These are phyloP conservation scores for Chondrilla cf. caribensis DNA, from an alignment of 37 sponge, comb jelly and placozoan species.

Conservation along the genomic window DNA sequence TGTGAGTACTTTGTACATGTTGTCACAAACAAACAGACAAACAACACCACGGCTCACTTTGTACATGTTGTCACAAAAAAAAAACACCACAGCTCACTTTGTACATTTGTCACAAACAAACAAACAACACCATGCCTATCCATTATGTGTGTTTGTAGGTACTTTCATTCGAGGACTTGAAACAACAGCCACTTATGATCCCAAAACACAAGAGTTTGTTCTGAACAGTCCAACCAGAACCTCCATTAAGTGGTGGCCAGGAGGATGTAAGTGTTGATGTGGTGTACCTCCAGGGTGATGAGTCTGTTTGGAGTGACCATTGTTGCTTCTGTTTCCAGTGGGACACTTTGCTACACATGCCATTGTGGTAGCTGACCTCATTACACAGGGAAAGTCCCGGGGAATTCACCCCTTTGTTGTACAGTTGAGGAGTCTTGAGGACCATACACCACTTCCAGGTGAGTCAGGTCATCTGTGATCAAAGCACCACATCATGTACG, in stretches of 20 bases:
- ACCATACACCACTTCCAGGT: constrained; percentile 90
- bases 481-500: too few species aligned
- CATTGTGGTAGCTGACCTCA: constrained; percentile 73
- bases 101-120: too few species aligned
- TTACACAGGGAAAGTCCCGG: constrained; percentile 67
- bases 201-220: constrained; percentile 71
- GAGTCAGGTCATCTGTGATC: not conserved
- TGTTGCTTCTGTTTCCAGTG: constrained; percentile 7
- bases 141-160: constrained; percentile 30
- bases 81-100: too few species aligned
- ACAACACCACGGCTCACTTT: too few species aligned
- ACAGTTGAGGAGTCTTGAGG: constrained; percentile 79
- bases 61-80: too few species aligned
- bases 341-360: constrained; percentile 84
- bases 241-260: constrained; percentile 94
- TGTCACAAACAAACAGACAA: too few species aligned
- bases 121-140: too few species aligned
- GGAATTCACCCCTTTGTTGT: constrained; percentile 84
- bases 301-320: not conserved
- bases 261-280: constrained; percentile 57
- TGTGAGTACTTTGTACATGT: too few species aligned
- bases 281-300: not conserved
- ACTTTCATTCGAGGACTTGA: constrained; percentile 85
- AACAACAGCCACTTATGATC: constrained; percentile 85
- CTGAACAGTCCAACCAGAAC: constrained; percentile 84